Conservation (phyloP, 2,888 invertebrate species). For the Odontocerum albicorne region DNA sequence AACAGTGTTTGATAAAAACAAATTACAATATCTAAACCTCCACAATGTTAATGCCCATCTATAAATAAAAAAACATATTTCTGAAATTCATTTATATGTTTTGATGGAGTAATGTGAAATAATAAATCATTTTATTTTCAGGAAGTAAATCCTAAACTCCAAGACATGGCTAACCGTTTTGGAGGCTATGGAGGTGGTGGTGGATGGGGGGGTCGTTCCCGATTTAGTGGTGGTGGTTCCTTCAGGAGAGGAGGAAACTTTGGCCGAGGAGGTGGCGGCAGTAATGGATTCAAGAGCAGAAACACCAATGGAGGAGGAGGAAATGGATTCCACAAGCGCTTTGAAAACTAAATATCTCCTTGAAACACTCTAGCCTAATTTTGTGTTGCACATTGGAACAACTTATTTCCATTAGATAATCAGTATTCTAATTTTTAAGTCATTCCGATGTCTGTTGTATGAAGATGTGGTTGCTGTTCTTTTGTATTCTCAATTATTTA, state of each 20-base stretch:
- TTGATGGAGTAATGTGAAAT: too few relatives aligned
- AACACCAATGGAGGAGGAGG: conserved; percentile 6
- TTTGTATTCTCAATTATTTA: conserved; percentile 15
- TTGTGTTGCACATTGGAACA: too few relatives aligned
- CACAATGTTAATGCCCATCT: too few relatives aligned
- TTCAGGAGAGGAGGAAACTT: conserved; percentile 26
- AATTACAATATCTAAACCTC: too few relatives aligned
- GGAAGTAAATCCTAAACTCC: conserved; percentile 83
- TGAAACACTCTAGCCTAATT: too few relatives aligned
- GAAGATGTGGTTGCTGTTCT: conserved; percentile 1
- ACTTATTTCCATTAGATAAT: conserved; percentile 16
- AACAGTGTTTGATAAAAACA: too few relatives aligned
- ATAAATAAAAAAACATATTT: too few relatives aligned
- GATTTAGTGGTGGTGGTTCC: conserved; percentile 46
- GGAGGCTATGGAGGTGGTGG: conserved; percentile 64
- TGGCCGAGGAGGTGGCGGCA: conserved; percentile 24
- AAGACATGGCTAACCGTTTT: conserved; percentile 71
- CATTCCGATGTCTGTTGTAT: conserved; percentile 13
- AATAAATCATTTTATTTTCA: too few relatives aligned
- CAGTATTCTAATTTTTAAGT: conserved; percentile 14
- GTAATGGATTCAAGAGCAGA: conserved; percentile 11
- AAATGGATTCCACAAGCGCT: conserved; percentile 14
- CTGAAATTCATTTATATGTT: too few relatives aligned
- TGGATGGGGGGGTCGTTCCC: conserved; percentile 56
- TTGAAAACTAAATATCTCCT: conserved; percentile 21